phyloP scores from a whole-genome alignment of 2,888 invertebrate genomes.

The Trypoxylon attenuatum region DNA sequence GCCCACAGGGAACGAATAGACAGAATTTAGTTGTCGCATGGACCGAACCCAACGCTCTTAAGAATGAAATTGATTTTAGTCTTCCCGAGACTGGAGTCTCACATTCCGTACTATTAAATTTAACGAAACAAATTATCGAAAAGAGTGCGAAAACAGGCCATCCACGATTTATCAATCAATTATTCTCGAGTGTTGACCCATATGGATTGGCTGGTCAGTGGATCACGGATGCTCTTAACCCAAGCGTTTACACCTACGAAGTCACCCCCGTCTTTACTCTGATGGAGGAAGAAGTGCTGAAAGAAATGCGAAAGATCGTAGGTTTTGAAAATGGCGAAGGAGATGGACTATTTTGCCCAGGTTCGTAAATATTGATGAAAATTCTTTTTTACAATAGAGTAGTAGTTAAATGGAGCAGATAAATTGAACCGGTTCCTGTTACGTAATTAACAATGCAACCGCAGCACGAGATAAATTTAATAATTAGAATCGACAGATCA shows the following conservation, averaged over 20 bases:
- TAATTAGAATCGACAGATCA: too few relatives aligned
- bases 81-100: constrained; percentile 78
- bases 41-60: constrained; percentile 84
- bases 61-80: constrained; percentile 81
- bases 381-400: too few relatives aligned
- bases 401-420: too few relatives aligned
- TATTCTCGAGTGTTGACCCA: constrained; percentile 90
- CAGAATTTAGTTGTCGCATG: constrained; percentile 87
- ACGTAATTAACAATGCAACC: too few relatives aligned
- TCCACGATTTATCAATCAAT: constrained; percentile 91
- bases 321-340: constrained; percentile 85
- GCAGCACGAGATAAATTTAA: too few relatives aligned
- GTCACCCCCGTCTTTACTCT: constrained; percentile 91
- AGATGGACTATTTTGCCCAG: constrained; percentile 90
- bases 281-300: constrained; percentile 89
- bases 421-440: too few relatives aligned
- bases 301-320: constrained; percentile 86
- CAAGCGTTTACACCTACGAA: constrained; percentile 92
- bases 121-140: constrained; percentile 83
- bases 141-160: constrained; percentile 94
- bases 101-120: constrained; percentile 81
- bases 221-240: constrained; percentile 89
- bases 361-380: not conserved
- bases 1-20: constrained; percentile 79
- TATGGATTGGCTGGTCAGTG: constrained; percentile 90